Base-by-base conservation (phyloP, 2,888 invertebrate genomes). In the Ormyrus nitidulus region DNA sequence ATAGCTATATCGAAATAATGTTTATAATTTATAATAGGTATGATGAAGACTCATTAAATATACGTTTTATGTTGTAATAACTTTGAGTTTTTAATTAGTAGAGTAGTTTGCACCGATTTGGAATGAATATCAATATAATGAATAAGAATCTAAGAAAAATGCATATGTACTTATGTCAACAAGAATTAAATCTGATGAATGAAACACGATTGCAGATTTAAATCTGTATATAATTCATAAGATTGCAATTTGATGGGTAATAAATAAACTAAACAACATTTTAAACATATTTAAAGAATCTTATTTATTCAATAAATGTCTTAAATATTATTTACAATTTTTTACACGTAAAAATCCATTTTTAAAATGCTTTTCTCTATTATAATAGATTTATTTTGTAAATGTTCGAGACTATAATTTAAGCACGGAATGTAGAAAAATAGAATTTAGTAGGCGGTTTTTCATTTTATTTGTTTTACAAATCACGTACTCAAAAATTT, bases 341-440 rank as follows among this genome's bases (percentile, higher is more conserved):
- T 80, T 53, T 65, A 69, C 80, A 74, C 64, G 64, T 51, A 69
- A 73, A 75, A 71, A 80, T 80, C 74, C 48, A 80, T 75, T 66
- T 76, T 80, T 66, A 59, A 73, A 76, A 71, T 72, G 49, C 49
- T 62, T 10, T 54, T 61, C n/a, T 8, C 0, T 46, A 34, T 34
- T n/a, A 70, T 51, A 68, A 69, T n/a, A 69, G 48, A 72, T 53
- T 70, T 69, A n/a, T 8, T 11, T 62, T n/a, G 58, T 11, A 65
- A 53, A 54, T 8, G 44, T 54, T 48, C 10, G 9, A 48, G 9
- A 53, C 8, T 65, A 73, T 59, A 65, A 61, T 56, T 64, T 46
- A 46, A 70, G 8, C 13, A 44, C 70, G 77, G 78, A 81, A 81
- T 81, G 81, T 81, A 75, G 74, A 78, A 81, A 81, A 81, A 81